phyloP scores from a whole-genome alignment of 2,113 vertebrate species.

The Sturnus vulgaris region DNA sequence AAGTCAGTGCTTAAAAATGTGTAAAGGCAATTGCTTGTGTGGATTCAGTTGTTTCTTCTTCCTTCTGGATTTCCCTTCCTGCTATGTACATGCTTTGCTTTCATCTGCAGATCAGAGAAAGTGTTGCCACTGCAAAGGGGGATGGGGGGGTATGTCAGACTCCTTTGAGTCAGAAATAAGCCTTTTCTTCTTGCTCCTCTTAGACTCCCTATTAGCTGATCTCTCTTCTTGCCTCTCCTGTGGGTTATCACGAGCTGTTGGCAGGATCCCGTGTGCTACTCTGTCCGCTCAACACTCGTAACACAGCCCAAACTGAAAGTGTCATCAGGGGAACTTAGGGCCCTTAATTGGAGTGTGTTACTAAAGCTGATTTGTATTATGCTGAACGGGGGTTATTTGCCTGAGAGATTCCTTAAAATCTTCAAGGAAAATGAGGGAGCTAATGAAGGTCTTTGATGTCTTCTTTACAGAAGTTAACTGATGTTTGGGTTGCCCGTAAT shows the following conservation, averaged over 20 bases:
- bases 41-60: neutral
- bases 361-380: neutral
- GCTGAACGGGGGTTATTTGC: neutral
- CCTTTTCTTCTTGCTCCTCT: neutral
- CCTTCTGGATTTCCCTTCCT: neutral
- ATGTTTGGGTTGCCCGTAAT: slow-evolving; percentile 42
- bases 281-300: neutral
- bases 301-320: neutral
- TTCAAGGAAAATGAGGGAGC: neutral
- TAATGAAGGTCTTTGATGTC: slow-evolving; percentile 45
- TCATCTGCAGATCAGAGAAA: neutral
- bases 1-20: neutral
- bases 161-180: neutral
- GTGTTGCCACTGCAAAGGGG: neutral
- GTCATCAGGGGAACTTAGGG: neutral
- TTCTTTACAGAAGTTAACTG: slow-evolving; percentile 26
- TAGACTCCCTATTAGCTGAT: neutral
- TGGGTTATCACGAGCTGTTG: neutral
- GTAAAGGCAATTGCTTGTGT: neutral
- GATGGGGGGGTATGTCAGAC: neutral
- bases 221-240: neutral
- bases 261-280: neutral
- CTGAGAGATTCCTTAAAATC: neutral
- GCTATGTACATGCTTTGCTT: neutral
- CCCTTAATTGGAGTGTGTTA: neutral